These are phyloP conservation scores for Otolemur garnettii DNA, from an alignment of 2,113 vertebrate species.

Conservation along the genomic window DNA sequence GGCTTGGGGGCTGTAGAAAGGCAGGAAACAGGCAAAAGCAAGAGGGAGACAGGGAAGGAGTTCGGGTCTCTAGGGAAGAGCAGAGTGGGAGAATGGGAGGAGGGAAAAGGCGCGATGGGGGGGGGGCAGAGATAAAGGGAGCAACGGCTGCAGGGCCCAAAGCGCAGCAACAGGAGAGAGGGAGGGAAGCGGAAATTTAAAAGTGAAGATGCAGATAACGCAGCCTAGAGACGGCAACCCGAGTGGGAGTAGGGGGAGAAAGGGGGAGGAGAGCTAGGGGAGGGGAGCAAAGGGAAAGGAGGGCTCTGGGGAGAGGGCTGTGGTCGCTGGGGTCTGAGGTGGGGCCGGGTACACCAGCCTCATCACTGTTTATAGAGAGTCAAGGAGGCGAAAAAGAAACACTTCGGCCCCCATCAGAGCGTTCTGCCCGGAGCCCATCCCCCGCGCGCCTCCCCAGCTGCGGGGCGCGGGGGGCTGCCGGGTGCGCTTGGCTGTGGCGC, in stretches of 20 bases:
- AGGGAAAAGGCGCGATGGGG: neutral
- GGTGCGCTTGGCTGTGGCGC: conserved; percentile 78
- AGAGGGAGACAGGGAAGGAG: neutral
- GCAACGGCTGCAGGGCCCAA: conserved; percentile 16
- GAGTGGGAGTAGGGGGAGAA: conserved; percentile 44
- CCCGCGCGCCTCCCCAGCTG: conserved; percentile 77
- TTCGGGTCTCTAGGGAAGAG: conserved; percentile 62
- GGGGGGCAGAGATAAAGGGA: conserved; percentile 58
- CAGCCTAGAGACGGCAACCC: conserved; percentile 79
- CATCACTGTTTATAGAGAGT: conserved; percentile 93
- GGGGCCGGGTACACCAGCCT: conserved; percentile 3
- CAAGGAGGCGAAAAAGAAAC: conserved; percentile 94
- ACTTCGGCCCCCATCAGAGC: conserved; percentile 37
- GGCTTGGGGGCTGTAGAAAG: neutral
- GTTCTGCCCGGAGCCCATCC: conserved; percentile 60
- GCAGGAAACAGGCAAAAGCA: neutral
- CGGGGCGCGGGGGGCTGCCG: conserved; percentile 80
- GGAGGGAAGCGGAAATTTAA: conserved; percentile 84
- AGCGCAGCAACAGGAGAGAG: conserved; percentile 80
- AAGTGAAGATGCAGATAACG: conserved; percentile 84
- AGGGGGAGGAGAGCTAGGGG: conserved; percentile 26
- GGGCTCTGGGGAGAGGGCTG: neutral
- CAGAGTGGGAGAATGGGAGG: conserved; percentile 25
- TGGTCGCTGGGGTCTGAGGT: neutral
- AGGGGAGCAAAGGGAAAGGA: neutral